These are phyloP conservation scores for Tiliacea aurago DNA, from an alignment of 2,888 invertebrate species.

Conservation along the genomic window DNA sequence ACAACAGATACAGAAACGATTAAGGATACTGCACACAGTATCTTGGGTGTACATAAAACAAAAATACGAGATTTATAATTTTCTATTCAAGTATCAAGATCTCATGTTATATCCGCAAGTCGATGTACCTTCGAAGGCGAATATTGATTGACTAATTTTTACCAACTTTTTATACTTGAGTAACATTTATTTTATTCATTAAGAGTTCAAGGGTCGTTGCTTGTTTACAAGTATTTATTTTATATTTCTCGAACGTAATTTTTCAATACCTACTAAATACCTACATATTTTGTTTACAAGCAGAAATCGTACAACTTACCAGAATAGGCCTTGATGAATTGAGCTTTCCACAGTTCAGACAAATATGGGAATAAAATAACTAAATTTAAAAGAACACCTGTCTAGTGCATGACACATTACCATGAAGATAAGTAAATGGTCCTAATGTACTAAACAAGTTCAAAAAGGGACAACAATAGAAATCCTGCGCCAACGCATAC, in stretches of 20 bases:
- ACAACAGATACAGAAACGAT: neutral
- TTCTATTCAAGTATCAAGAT: constrained; percentile 63
- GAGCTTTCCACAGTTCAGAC: neutral
- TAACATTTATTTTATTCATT: constrained; percentile 53
- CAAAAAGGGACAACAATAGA: neutral
- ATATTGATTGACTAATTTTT: constrained; percentile 72
- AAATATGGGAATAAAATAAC: neutral
- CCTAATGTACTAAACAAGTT: neutral
- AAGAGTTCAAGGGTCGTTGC: constrained; percentile 27
- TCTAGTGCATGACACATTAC: no score
- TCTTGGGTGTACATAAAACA: neutral
- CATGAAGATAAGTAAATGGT: neutral
- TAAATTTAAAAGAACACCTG: neutral
- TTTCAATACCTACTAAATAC: neutral
- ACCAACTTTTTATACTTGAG: constrained; percentile 50
- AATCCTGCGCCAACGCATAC: neutral
- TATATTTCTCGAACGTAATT: neutral
- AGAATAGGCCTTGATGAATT: neutral
- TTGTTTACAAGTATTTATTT: constrained; percentile 14
- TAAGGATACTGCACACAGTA: neutral
- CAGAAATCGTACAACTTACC: neutral
- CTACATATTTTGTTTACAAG: neutral
- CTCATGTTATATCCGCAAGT: constrained; percentile 36
- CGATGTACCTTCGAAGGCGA: constrained; percentile 65
- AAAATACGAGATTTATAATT: neutral